Evolutionary conservation across 2,113 vertebrate genomes (phyloP).

Genomic region (Phaetusa simplex): DNA sequence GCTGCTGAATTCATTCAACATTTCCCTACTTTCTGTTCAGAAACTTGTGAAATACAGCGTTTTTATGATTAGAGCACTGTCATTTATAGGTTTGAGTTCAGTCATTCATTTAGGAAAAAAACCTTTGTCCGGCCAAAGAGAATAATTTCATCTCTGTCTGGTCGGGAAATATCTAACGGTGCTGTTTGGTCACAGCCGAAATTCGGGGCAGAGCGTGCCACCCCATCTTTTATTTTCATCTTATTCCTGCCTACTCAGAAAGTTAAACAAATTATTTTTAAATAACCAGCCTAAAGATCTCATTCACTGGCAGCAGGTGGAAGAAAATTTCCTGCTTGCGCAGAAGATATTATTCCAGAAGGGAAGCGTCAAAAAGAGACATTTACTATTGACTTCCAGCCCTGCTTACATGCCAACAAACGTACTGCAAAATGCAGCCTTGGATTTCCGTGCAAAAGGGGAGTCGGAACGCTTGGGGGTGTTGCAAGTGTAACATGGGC

Average conservation of each 20-base stretch:
- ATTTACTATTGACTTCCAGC: background rate
- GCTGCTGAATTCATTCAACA: conserved; percentile 7
- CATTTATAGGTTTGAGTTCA: conserved; percentile 8
- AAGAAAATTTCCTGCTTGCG: background rate
- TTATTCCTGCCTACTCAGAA: background rate
- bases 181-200: background rate
- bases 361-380: background rate
- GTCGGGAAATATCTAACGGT: background rate
- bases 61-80: conserved; percentile 37
- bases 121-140: conserved; percentile 1
- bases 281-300: background rate
- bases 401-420: fast-evolving
- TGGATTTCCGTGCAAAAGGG: background rate
- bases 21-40: background rate
- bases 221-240: conserved; percentile 11
- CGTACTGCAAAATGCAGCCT: background rate
- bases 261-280: conserved; percentile 15
- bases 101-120: conserved; percentile 6
- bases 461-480: background rate
- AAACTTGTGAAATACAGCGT: conserved; percentile 21
- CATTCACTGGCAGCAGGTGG: background rate
- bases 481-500: background rate
- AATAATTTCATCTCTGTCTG: conserved; percentile 7
- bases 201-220: fast-evolving
- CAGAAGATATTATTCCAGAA: background rate